These are phyloP conservation scores for Euplexia lucipara DNA, from an alignment of 2,888 invertebrate species.

Conservation along the genomic window DNA sequence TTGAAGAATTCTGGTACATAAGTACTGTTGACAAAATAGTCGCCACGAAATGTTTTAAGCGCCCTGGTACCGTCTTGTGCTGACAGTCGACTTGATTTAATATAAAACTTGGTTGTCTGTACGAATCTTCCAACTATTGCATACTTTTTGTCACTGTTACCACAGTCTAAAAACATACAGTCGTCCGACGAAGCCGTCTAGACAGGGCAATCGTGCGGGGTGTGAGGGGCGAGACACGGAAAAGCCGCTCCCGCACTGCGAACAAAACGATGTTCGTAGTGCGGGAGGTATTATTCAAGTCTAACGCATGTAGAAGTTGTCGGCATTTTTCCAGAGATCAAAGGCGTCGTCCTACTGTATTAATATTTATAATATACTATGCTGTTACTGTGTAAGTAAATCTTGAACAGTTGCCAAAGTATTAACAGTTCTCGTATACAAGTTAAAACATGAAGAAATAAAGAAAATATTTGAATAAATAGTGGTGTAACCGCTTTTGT, in stretches of 20 bases:
- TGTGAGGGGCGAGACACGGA: too few species aligned
- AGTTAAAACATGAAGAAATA: neutral
- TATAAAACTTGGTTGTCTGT: neutral
- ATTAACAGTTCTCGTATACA: neutral
- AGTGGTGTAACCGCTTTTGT: neutral
- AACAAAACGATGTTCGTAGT: too few species aligned
- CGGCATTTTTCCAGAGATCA: too few species aligned
- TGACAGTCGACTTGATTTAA: neutral
- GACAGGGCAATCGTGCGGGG: too few species aligned
- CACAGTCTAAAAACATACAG: too few species aligned
- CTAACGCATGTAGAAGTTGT: too few species aligned
- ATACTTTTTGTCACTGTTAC: neutral
- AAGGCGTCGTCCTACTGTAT: too few species aligned
- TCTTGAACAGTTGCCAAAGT: slow-evolving; percentile 3
- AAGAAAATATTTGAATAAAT: neutral
- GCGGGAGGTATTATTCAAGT: too few species aligned
- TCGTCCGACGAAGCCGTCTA: too few species aligned
- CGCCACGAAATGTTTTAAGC: neutral
- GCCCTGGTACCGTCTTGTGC: neutral
- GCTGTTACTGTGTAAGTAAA: neutral
- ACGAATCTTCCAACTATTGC: neutral
- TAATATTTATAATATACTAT: too few species aligned
- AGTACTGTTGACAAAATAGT: neutral
- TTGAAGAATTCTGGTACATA: neutral
- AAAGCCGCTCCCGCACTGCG: too few species aligned